Evolutionary conservation across 1,140 invertebrate species (phyloP), one percentile per base, ranked within the genome.

Genomic region (Ooceraea biroi): DNA sequence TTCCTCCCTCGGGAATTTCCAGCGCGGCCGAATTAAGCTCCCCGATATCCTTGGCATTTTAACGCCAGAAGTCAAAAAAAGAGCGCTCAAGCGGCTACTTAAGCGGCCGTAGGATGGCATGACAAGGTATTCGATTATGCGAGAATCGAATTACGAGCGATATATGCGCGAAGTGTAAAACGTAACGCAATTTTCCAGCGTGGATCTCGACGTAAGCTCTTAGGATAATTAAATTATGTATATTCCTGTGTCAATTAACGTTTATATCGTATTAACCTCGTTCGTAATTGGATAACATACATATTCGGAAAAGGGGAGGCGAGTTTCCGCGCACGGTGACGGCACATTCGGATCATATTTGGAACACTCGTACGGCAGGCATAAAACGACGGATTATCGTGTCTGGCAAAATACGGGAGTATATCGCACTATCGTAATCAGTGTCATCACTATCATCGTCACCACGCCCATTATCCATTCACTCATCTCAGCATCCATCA

Each of bases 401-500:
- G 87, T 88, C 82, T 89, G 84, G 78, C 74, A 76, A 55, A 74
- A 78, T 76, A 78, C 84, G 83, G 84, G 82, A 85, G 46, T 85
- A 76, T 85, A 76, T 85, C 84, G 85, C 82, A 87, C 82, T 73
- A 83, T 89, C 71, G 87, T 90, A 84, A 88, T 88, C 83, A 89
- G 69, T 87, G 82, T 85, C 85, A 89, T 91, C 66, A 87, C 71
- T 68, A 71, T 84, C 76, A 87, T 88, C 85, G 85, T 83, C 85
- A 86, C 84, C 80, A 69, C 76, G 61, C 55, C 65, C 85, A 82
- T 63, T 72, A 83, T 57, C 85, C 84, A 72, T 89, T 87, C 78
- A 88, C 82, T 89, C 86, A 89, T 89, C 27, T 48, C 60, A 78
- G 41, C 52, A 55, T 89, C 88, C 88, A 44, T 86, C 73, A 87